Evolutionary conservation across 2,888 invertebrate species (phyloP), one percentile per base, ranked within the genome.

Genomic region (Xanthostigma xanthostigma): DNA sequence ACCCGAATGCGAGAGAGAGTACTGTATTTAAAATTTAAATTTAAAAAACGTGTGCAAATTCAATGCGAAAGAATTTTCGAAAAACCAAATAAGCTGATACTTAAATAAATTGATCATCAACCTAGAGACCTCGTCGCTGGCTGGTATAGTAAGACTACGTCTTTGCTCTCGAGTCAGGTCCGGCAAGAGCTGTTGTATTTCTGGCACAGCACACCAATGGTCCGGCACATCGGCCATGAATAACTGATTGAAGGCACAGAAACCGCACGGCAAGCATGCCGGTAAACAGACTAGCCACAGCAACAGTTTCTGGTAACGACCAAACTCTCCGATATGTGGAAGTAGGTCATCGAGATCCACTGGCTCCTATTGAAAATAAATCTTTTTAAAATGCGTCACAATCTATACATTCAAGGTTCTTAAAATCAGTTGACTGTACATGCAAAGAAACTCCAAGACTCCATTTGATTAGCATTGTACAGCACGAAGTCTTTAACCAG

Each of bases 161-260:
- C 81, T 70, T 59, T 77, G 70, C 46, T 76, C 70, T 53, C 67
- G 61, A 6, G 77, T 72, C 44, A 82, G 63, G 60, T 76, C 74
- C 5, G 57, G 50, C 6, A 27, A 27, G 56, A 58, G 42, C 55
- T 64, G 59, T 46, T 70, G 63, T 49, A 90, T 67, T 55, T 80
- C 78, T 1, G 86, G 84, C 27, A 87, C 76, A 52, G 66, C 72
- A 62, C 92, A 93, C 88, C 91, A 91, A 68, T 91, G 84, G 41
- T 83, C 79, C 0, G 92, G 92, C 36, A 81, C 78, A 58, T 89
- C 84, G 5, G 90, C 79, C 86, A 93, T 90, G 68, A 94, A 93
- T 37, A 93, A 74, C 68, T 92, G 92, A 69, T 90, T 92, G 67
- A 93, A 91, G 5, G 91, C 91, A 65, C 89, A 86, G 67, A 90